phyloP scores from a whole-genome alignment of 92 coral and sea anemone genomes.

The Umimayanthus kanabou region DNA sequence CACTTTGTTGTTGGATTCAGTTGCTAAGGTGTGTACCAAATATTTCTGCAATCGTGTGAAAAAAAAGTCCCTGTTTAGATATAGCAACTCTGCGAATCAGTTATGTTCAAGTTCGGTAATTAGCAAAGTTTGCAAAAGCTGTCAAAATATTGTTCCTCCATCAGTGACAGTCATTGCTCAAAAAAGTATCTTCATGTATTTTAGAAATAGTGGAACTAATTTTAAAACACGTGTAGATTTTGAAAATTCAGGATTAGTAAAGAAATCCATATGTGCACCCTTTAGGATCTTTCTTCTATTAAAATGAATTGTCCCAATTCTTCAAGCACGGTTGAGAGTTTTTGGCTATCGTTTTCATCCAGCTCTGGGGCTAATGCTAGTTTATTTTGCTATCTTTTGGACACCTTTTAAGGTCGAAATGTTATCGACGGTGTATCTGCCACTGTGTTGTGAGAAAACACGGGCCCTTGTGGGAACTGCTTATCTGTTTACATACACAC shows the following conservation, averaged over 20 bases:
- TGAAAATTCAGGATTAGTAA: no score
- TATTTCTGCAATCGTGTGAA: background rate
- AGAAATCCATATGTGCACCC: background rate
- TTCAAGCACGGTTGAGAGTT: background rate
- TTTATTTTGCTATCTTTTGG: slow-evolving; percentile 29
- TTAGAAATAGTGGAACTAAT: no score
- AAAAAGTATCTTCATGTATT: no score
- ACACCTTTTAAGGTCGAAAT: slow-evolving; percentile 28
- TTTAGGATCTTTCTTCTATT: background rate
- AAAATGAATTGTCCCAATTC: background rate
- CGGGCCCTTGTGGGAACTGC: background rate
- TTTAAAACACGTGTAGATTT: no score
- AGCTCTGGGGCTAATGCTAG: background rate
- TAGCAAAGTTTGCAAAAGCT: background rate
- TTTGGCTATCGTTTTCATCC: background rate
- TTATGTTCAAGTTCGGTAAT: background rate
- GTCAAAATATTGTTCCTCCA: no score
- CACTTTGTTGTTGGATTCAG: background rate
- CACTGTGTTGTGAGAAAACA: background rate
- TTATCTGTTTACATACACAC: slow-evolving; percentile 33
- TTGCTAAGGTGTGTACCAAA: background rate
- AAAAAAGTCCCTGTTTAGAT: background rate
- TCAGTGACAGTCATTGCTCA: no score
- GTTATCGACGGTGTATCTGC: slow-evolving; percentile 28
- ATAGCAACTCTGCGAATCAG: background rate